Evolutionary conservation across 2,113 vertebrate genomes (phyloP).

Genomic region (Takifugu bimaculatus): DNA sequence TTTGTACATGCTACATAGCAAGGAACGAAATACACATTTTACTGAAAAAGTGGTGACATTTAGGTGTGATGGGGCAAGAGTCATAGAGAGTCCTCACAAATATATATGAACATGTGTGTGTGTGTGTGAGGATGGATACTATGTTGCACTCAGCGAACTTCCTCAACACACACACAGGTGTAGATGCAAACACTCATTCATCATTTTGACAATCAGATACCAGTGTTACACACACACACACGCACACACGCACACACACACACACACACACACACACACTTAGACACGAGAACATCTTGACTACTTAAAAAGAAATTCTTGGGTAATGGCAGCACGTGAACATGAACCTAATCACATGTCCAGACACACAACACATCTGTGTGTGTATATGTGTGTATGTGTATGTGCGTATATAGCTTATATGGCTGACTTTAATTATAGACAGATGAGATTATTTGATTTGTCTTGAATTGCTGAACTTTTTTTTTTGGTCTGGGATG

Average conservation of each 20-base stretch:
- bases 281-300: no score
- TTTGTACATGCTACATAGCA: no score
- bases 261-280: constrained; percentile 4
- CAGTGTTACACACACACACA: not conserved
- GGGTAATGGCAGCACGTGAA: not conserved
- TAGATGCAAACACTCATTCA: constrained; percentile 24
- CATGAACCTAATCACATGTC: constrained; percentile 11
- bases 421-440: constrained; percentile 5
- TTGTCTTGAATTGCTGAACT: not conserved
- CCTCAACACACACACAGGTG: constrained; percentile 4
- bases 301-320: constrained; percentile 5
- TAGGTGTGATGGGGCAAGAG: no score
- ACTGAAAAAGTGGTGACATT: no score
- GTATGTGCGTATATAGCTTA: not conserved
- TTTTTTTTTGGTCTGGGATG: not conserved
- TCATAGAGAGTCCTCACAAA: not conserved
- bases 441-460: constrained; percentile 1
- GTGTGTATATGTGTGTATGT: not conserved
- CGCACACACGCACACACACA: constrained; percentile 2
- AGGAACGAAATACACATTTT: no score
- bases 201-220: constrained; percentile 28
- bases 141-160: constrained; percentile 3
- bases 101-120: not conserved
- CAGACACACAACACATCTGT: constrained; percentile 8
- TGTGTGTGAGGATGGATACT: not conserved